phyloP scores from a whole-genome alignment of 2,797 vertebrate species.

The Ceyx erithaca region DNA sequence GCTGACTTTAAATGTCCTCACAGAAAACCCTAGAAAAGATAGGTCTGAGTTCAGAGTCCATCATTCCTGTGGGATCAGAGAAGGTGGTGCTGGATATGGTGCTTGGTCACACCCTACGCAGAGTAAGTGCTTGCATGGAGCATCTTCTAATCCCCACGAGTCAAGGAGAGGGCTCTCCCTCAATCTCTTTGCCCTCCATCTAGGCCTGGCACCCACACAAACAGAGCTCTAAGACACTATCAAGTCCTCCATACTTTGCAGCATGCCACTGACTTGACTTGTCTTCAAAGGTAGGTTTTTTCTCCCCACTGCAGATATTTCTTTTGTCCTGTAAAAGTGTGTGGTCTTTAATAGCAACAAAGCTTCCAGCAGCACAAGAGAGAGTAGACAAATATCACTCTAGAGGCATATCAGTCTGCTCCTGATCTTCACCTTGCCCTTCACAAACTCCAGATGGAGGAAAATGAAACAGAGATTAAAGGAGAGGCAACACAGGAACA shows the following conservation, averaged over 20 bases:
- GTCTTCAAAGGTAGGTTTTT: background rate
- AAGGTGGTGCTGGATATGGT: background rate
- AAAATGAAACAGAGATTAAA: background rate
- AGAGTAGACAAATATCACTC: background rate
- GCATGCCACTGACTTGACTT: fast-evolving
- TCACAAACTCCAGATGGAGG: background rate
- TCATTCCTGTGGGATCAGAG: background rate
- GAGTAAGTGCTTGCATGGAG: background rate
- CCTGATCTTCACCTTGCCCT: background rate
- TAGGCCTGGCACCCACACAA: background rate
- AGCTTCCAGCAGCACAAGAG: background rate
- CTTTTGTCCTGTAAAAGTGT: background rate
- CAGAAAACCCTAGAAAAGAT: background rate
- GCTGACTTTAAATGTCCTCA: background rate
- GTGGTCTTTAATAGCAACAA: background rate
- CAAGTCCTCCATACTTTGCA: background rate
- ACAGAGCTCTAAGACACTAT: background rate
- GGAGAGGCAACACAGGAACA: background rate
- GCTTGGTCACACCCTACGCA: background rate
- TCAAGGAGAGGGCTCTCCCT: background rate
- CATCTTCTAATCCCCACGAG: background rate
- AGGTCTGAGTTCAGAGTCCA: background rate
- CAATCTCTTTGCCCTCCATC: background rate
- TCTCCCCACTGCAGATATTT: background rate
- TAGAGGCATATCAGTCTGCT: background rate